These are phyloP conservation scores for Venusia cambrica DNA, from an alignment of 2,888 invertebrate species.

Conservation along the genomic window DNA sequence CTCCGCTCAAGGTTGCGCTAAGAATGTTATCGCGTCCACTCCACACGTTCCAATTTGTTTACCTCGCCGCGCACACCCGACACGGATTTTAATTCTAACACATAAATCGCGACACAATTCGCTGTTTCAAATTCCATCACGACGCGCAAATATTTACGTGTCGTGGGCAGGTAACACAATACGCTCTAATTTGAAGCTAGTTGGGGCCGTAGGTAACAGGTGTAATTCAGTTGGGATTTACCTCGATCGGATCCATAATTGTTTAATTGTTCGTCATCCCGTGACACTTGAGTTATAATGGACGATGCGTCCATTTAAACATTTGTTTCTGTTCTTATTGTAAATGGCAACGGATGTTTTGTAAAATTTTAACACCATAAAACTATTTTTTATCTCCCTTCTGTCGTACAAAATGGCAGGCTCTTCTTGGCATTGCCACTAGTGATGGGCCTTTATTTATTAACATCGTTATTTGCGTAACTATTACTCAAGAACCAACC, in stretches of 20 bases:
- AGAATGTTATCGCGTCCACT: constrained; percentile 68
- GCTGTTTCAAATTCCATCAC: constrained; percentile 47
- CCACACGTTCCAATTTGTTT: constrained; percentile 73
- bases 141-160: constrained; percentile 61
- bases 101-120: constrained; percentile 42
- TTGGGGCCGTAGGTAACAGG: constrained; percentile 80
- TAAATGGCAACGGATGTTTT: constrained; percentile 75
- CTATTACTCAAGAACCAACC: too few relatives aligned
- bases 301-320: constrained; percentile 97
- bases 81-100: constrained; percentile 36
- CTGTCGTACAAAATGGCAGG: constrained; percentile 81
- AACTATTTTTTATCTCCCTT: constrained; percentile 81
- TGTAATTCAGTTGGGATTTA: constrained; percentile 82
- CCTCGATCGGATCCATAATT: constrained; percentile 96
- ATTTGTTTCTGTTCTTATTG: constrained; percentile 77
- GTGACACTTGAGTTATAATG: constrained; percentile 98
- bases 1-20: constrained; percentile 71
- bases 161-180: constrained; percentile 70
- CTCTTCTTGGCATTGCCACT: too few relatives aligned
- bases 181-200: constrained; percentile 76
- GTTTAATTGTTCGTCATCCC: constrained; percentile 97
- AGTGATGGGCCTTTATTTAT: too few relatives aligned
- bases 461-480: too few relatives aligned
- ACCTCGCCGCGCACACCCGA: constrained; percentile 53
- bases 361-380: constrained; percentile 79